phyloP scores from a whole-genome alignment of 2,113 vertebrate species.

The Alethe diademata region DNA sequence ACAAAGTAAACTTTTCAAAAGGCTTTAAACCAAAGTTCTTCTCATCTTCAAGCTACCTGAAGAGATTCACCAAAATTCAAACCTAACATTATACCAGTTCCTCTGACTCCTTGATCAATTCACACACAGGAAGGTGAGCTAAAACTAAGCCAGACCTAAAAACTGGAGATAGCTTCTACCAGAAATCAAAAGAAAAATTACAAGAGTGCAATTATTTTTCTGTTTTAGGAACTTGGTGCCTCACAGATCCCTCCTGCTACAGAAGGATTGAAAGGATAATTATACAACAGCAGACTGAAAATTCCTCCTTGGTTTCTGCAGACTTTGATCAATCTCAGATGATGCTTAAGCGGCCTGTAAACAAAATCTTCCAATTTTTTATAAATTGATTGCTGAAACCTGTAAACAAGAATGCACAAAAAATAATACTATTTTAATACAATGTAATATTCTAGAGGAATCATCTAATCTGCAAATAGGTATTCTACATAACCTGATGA shows the following conservation, averaged over 20 bases:
- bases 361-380: background rate
- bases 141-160: background rate
- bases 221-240: background rate
- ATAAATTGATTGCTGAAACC: background rate
- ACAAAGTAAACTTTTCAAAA: background rate
- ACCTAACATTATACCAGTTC: fast-evolving
- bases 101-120: background rate
- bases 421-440: background rate
- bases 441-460: background rate
- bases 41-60: background rate
- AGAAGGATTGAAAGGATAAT: background rate
- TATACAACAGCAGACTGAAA: background rate
- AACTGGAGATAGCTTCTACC: background rate
- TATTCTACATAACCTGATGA: background rate
- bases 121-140: background rate
- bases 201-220: background rate
- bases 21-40: background rate
- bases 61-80: background rate
- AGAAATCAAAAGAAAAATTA: background rate
- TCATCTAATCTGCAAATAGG: background rate
- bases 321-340: background rate
- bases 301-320: background rate
- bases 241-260: background rate
- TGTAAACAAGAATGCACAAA: background rate
- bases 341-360: background rate